Evolutionary conservation across 2,888 invertebrate species (phyloP).

Genomic region (Clanis bilineata): DNA sequence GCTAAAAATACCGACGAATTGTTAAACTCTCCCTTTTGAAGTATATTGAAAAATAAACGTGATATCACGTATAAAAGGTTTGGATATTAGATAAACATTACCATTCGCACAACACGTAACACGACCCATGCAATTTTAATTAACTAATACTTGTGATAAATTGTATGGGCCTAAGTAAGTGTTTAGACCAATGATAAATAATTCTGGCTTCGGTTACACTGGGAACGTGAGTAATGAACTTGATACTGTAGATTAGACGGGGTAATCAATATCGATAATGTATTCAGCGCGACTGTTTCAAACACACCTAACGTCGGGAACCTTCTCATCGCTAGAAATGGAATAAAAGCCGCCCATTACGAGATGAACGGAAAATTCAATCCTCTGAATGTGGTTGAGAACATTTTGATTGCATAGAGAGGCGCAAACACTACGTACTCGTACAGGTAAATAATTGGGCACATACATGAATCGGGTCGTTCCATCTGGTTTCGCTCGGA

Average conservation of each 20-base stretch:
- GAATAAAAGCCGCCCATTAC: conserved; percentile 52
- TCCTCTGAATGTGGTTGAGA: conserved; percentile 49
- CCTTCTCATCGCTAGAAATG: conserved; percentile 31
- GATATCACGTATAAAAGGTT: not conserved
- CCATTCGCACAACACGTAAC: not conserved
- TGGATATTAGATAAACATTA: not conserved
- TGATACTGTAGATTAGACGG: conserved; percentile 38
- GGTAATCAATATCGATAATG: conserved; percentile 47
- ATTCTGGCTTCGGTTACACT: conserved; percentile 30
- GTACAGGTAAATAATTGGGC: conserved; percentile 54
- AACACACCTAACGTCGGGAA: conserved; percentile 28
- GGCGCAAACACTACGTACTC: conserved; percentile 40
- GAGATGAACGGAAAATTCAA: conserved; percentile 53
- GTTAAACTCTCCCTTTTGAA: no score
- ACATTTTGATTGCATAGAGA: conserved; percentile 53
- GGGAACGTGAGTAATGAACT: conserved; percentile 40
- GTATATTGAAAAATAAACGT: no score
- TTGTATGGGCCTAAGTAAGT: conserved; percentile 26
- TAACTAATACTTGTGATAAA: conserved; percentile 28
- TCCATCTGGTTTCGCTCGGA: conserved; percentile 33
- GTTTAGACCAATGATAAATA: conserved; percentile 35
- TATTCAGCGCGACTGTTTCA: conserved; percentile 41
- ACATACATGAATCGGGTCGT: conserved; percentile 39
- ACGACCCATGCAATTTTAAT: conserved; percentile 20
- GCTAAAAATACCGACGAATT: no score